Evolutionary conservation across 2,888 invertebrate species (phyloP).

Genomic region (Tetanocera ferruginea): DNA sequence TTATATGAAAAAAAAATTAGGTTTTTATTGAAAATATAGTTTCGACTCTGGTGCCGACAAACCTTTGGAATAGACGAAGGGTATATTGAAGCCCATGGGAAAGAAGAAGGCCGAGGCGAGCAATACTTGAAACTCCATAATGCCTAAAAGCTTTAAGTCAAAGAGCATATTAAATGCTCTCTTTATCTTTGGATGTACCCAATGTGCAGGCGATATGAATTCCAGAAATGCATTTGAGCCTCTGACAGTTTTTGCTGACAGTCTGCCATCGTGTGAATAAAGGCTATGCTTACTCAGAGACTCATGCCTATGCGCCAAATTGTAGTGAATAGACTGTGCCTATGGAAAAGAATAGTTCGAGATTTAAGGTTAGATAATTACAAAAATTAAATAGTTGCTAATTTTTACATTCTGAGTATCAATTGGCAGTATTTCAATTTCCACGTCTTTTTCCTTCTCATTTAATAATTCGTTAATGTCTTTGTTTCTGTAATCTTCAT

Average conservation of each 20-base stretch:
- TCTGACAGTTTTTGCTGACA: background rate
- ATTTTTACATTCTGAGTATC: background rate
- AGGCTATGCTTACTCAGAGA: background rate
- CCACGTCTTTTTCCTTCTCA: background rate
- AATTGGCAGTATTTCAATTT: conserved; percentile 13
- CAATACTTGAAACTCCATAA: conserved; percentile 65
- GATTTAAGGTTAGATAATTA: background rate
- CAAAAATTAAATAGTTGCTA: background rate
- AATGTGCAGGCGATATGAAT: conserved; percentile 42
- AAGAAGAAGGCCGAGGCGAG: conserved; percentile 75
- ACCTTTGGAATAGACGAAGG: conserved; percentile 77
- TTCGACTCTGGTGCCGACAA: background rate
- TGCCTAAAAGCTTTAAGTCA: conserved; percentile 55
- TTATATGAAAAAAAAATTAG: background rate
- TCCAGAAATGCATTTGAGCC: conserved; percentile 9
- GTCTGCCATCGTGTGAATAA: background rate
- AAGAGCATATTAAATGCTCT: conserved; percentile 55
- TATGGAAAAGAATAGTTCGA: background rate
- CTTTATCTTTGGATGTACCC: conserved; percentile 50
- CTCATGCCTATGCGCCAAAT: conserved; percentile 43
- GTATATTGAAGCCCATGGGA: conserved; percentile 83
- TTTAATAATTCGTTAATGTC: background rate
- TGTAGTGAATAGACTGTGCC: conserved; percentile 44
- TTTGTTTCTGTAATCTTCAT: conserved; percentile 50
- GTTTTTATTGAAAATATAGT: background rate